Percentiles rank a stretch among this genome's conserved stretches.
Conservation (phyloP, 2,888 invertebrate genomes). For the Cistogaster globosa region DNA sequence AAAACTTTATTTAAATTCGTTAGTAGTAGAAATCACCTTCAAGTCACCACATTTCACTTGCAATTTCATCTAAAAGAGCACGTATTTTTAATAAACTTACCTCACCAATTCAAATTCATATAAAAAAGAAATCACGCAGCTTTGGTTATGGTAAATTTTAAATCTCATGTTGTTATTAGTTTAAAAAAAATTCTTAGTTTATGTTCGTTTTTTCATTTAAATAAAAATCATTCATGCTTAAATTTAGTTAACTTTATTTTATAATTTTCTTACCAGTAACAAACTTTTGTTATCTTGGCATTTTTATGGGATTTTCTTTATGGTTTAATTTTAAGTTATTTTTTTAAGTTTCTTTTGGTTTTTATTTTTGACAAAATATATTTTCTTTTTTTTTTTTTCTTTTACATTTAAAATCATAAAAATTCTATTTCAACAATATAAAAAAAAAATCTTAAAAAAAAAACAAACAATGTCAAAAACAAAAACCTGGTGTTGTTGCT, state of each 20-base stretch:
- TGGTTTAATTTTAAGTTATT: constrained; percentile 64
- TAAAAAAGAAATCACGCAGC: constrained; percentile 21
- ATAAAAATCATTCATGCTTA: constrained; percentile 6
- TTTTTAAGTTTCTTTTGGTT: constrained; percentile 56
- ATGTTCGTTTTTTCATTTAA: background rate
- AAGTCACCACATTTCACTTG: constrained; percentile 6
- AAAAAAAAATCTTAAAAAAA: constrained; percentile 40
- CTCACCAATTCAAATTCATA: background rate
- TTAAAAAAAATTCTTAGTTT: background rate
- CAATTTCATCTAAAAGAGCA: constrained; percentile 18
- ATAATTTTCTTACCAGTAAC: background rate
- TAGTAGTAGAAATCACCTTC: constrained; percentile 2
- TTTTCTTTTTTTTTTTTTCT: constrained; percentile 77
- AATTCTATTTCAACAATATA: constrained; percentile 30
- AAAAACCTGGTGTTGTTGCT: constrained; percentile 80
- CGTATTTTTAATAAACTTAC: background rate
- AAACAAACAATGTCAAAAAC: constrained; percentile 64
- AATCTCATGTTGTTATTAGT: background rate
- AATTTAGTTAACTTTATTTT: constrained; percentile 29
- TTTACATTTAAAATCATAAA: constrained; percentile 73
- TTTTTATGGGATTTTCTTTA: constrained; percentile 73
- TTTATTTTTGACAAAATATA: constrained; percentile 69
- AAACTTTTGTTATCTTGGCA: constrained; percentile 45
- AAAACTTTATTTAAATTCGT: background rate
- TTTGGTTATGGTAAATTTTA: constrained; percentile 31